Percentiles rank a stretch among this genome's conserved stretches.
phyloP scores from a whole-genome alignment of 2,888 invertebrate species.

The Microplitis manilae region DNA sequence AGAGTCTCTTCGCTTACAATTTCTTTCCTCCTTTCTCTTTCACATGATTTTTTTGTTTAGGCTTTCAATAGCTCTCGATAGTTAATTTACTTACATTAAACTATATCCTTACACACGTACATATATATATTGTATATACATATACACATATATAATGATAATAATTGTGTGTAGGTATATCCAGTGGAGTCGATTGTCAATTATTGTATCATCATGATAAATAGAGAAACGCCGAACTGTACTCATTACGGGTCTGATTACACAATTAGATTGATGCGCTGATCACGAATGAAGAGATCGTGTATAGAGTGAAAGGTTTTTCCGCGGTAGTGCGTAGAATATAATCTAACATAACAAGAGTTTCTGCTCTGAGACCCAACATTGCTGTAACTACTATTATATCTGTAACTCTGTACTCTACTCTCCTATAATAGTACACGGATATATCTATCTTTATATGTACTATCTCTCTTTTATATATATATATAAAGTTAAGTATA shows the following conservation, averaged over 20 bases:
- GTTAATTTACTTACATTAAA: conserved; percentile 5
- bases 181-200: conserved; percentile 4
- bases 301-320: conserved; percentile 41
- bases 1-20: conserved; percentile 50
- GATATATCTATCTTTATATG: not conserved
- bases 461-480: not conserved
- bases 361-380: conserved; percentile 7
- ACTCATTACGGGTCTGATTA: conserved; percentile 32
- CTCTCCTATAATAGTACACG: not conserved
- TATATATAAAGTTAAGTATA: not conserved
- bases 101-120: not conserved
- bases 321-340: conserved; percentile 38
- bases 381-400: not conserved
- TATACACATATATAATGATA: not conserved
- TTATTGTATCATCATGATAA: conserved; percentile 22
- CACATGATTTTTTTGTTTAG: conserved; percentile 10
- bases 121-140: not conserved
- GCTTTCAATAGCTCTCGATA: conserved; percentile 4
- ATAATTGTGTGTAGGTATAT: not conserved
- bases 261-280: conserved; percentile 37
- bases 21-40: conserved; percentile 46
- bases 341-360: conserved; percentile 28
- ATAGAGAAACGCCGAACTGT: conserved; percentile 25
- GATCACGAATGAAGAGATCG: conserved; percentile 36
- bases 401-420: not conserved